Conservation (phyloP, 2,113 vertebrate species). For the Passer montanus region DNA sequence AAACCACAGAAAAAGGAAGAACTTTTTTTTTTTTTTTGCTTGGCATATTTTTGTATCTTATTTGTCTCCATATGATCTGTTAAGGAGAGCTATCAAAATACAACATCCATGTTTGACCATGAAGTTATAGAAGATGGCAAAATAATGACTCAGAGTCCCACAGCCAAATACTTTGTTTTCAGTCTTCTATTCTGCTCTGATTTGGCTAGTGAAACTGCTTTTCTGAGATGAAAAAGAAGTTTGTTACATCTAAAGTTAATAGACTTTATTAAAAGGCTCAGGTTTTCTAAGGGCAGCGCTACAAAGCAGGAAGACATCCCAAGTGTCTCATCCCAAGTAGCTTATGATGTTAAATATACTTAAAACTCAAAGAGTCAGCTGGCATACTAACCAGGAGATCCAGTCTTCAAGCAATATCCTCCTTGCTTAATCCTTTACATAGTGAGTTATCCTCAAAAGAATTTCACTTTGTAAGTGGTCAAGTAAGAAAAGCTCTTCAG, state of each 20-base stretch:
- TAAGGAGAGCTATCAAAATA: not conserved
- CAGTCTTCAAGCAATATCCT: not conserved
- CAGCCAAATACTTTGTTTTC: not conserved
- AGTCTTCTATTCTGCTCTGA: not conserved
- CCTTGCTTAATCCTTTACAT: not conserved
- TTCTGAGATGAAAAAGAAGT: not conserved
- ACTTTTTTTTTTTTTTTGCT: not conserved
- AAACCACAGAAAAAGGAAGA: rapidly evolving
- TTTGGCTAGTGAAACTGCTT: not conserved
- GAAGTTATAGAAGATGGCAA: not conserved
- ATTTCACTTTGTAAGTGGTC: not conserved
- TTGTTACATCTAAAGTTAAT: not conserved
- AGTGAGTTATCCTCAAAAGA: not conserved
- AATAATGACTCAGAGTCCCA: not conserved
- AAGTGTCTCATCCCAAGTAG: not conserved
- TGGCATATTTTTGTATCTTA: not conserved
- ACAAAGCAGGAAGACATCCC: not conserved
- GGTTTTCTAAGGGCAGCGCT: not conserved
- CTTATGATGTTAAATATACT: not conserved
- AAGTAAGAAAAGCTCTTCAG: not conserved
- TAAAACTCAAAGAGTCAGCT: not conserved
- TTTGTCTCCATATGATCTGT: not conserved
- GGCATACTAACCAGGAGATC: not conserved
- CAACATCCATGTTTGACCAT: not conserved
- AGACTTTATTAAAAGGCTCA: not conserved